Conservation (phyloP, 2,797 vertebrate species). For the Harpagifer antarcticus region DNA sequence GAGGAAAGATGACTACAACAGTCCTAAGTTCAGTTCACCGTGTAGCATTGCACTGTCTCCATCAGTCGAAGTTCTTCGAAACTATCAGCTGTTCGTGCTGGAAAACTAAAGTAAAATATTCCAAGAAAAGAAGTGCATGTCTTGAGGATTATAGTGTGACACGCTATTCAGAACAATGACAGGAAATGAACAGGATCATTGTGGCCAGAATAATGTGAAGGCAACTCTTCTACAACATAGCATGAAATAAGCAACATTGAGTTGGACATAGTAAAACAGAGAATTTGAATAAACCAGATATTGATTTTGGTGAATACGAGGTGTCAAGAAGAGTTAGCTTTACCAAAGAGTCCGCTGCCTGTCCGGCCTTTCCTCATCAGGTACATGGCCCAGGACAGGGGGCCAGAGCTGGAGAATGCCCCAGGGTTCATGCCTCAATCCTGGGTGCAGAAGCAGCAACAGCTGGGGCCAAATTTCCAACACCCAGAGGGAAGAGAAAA, state of each 20-base stretch:
- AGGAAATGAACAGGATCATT: background rate
- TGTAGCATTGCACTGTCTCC: background rate
- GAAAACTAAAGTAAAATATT: background rate
- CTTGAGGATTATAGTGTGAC: background rate
- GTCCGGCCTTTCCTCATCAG: constrained; percentile 85
- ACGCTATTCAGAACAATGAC: background rate
- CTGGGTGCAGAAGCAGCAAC: constrained; percentile 28
- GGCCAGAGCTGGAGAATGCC: constrained; percentile 74
- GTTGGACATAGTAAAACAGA: background rate
- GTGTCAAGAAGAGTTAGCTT: constrained; percentile 56
- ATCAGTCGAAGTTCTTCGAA: background rate
- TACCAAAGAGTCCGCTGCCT: constrained; percentile 80
- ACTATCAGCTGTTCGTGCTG: background rate
- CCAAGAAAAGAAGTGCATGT: background rate
- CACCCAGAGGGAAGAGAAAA: constrained; percentile 30
- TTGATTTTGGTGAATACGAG: constrained; percentile 1
- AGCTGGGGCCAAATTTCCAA: constrained; percentile 32
- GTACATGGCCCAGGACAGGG: constrained; percentile 86
- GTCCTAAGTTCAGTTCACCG: background rate
- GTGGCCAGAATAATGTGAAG: background rate
- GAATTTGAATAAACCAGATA: background rate
- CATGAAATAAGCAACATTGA: background rate
- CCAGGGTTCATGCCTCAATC: constrained; percentile 80
- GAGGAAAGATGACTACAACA: background rate
- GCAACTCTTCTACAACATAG: background rate